Conservation (phyloP, 2,113 vertebrate species). For the Seriola quinqueradiata region DNA sequence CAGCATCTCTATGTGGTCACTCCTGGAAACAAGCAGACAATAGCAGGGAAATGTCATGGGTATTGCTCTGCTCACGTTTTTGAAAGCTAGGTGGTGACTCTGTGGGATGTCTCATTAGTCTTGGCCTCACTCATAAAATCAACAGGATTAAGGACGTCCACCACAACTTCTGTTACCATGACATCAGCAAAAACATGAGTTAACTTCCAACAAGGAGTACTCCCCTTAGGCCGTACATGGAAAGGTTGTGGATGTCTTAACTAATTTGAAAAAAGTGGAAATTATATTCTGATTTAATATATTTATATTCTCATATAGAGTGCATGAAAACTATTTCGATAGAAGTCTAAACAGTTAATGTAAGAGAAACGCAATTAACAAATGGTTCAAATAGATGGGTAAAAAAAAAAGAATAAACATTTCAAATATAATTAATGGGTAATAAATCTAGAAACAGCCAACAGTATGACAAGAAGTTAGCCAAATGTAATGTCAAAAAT, state of each 20-base stretch:
- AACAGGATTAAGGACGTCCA: slow-evolving; percentile 55
- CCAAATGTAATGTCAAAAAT: too few species aligned
- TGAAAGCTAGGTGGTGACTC: slow-evolving; percentile 46
- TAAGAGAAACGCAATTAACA: too few species aligned
- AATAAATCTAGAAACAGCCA: too few species aligned
- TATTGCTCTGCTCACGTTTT: slow-evolving; percentile 37
- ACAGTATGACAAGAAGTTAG: too few species aligned
- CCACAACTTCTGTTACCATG: slow-evolving; percentile 47
- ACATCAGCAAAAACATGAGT: slow-evolving; percentile 51
- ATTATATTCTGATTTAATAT: neutral
- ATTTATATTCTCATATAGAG: neutral
- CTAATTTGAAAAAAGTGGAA: neutral
- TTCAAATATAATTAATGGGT: too few species aligned
- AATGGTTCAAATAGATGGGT: too few species aligned
- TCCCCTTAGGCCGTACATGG: neutral
- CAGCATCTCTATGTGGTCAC: slow-evolving; percentile 60
- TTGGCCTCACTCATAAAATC: slow-evolving; percentile 45
- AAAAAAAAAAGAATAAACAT: too few species aligned
- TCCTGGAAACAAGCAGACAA: slow-evolving; percentile 73
- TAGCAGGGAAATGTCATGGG: slow-evolving; percentile 51
- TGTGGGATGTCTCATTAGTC: slow-evolving; percentile 49
- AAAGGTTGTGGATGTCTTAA: neutral
- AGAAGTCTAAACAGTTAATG: too few species aligned
- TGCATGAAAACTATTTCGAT: neutral
- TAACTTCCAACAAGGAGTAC: neutral